Conservation (phyloP, 1,140 invertebrate species). For the Hirudo medicinalis region DNA sequence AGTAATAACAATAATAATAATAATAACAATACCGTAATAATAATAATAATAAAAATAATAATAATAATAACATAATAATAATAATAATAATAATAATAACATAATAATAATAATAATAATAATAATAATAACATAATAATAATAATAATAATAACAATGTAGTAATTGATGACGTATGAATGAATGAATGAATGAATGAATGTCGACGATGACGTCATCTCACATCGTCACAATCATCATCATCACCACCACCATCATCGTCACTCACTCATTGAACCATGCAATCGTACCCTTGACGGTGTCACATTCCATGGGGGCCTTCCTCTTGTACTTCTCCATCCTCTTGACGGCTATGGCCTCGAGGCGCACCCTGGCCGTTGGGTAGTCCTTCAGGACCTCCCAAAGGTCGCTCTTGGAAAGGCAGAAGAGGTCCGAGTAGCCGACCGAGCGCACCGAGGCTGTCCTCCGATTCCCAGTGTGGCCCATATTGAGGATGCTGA, state of each 20-base stretch:
- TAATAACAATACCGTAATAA: too few relatives aligned
- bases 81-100: too few relatives aligned
- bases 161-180: too few relatives aligned
- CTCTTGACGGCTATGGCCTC: constrained; percentile 93
- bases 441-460: constrained; percentile 86
- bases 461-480: constrained; percentile 93
- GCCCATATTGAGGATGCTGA: constrained; percentile 98
- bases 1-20: too few relatives aligned
- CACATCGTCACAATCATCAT: neutral
- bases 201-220: too few relatives aligned
- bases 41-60: too few relatives aligned
- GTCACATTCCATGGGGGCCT: constrained; percentile 34
- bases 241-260: neutral
- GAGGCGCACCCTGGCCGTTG: constrained; percentile 81
- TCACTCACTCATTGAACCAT: neutral
- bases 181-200: too few relatives aligned
- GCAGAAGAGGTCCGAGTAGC: constrained; percentile 95
- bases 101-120: too few relatives aligned
- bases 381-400: constrained; percentile 97
- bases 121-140: too few relatives aligned
- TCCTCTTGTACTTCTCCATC: constrained; percentile 45
- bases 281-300: constrained; percentile 8
- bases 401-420: constrained; percentile 98
- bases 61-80: too few relatives aligned
- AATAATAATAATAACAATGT: too few relatives aligned